phyloP scores from a whole-genome alignment of 2,113 vertebrate species.

The Microcebus lehilahytsara region DNA sequence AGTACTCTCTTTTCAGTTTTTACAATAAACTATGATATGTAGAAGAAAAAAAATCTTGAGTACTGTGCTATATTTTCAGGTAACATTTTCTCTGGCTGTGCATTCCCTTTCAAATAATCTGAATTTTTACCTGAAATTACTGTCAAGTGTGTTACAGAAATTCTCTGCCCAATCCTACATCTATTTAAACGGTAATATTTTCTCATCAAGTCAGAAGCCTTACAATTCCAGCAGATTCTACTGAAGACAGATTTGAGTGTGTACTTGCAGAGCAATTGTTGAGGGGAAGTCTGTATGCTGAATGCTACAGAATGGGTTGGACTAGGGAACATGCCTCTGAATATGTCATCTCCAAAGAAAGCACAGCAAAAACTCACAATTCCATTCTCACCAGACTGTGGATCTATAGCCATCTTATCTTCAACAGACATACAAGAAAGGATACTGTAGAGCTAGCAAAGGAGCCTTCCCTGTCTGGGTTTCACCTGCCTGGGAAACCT shows the following conservation, averaged over 20 bases:
- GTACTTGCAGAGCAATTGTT: conserved; percentile 82
- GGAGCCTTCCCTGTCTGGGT: conserved; percentile 91
- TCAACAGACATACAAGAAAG: too few relatives aligned
- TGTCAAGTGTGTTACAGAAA: conserved; percentile 83
- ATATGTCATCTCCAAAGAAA: too few relatives aligned
- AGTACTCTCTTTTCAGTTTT: background rate
- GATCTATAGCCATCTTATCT: too few relatives aligned
- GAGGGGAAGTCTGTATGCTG: conserved; percentile 89
- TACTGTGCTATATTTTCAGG: conserved; percentile 72
- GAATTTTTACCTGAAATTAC: conserved; percentile 88
- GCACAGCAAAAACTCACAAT: too few relatives aligned
- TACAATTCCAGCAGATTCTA: conserved; percentile 87
- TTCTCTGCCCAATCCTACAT: background rate
- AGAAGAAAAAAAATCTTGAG: background rate
- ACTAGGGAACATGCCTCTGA: too few relatives aligned
- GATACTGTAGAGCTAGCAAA: conserved; percentile 73
- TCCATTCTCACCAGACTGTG: too few relatives aligned
- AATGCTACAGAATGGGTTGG: conserved; percentile 79
- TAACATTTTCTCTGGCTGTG: conserved; percentile 85
- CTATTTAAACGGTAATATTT: background rate
- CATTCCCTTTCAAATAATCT: conserved; percentile 87
- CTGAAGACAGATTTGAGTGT: conserved; percentile 86
- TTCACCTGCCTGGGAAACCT: conserved; percentile 88
- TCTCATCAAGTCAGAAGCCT: conserved; percentile 81
- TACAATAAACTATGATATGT: background rate